A percentile compares a stretch with the other conserved stretches of the same genome.
Conservation (phyloP, 1,140 invertebrate species). For the Gryon sp. region DNA sequence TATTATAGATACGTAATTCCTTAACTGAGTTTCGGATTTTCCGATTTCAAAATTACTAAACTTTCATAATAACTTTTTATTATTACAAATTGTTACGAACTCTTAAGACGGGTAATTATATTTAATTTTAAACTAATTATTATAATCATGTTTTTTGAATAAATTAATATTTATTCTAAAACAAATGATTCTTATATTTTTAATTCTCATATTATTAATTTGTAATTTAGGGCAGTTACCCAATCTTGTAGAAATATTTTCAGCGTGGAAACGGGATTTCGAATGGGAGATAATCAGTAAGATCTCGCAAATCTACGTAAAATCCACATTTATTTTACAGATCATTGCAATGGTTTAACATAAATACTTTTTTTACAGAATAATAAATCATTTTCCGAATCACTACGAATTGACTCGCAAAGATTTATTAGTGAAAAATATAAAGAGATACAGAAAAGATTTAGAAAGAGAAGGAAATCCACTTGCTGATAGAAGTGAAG, state of each 20-base stretch:
- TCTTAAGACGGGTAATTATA: too few species aligned
- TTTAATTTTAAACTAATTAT: too few species aligned
- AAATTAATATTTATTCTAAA: too few species aligned
- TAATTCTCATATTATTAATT: constrained; percentile 20
- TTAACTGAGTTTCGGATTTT: too few species aligned
- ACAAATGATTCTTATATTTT: neutral
- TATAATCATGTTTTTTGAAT: too few species aligned
- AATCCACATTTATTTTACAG: too few species aligned
- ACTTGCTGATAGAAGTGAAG: constrained; percentile 88
- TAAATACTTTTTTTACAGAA: constrained; percentile 73
- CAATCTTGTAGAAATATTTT: constrained; percentile 94
- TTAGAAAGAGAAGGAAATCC: constrained; percentile 93
- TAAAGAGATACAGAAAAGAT: constrained; percentile 95
- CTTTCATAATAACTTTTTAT: too few species aligned
- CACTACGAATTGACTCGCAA: constrained; percentile 97
- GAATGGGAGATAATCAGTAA: constrained; percentile 95
- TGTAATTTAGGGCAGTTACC: constrained; percentile 88
- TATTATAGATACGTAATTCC: too few species aligned
- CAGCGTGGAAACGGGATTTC: constrained; percentile 94
- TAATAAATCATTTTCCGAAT: constrained; percentile 96
- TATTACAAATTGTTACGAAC: too few species aligned
- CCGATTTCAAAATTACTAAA: too few species aligned
- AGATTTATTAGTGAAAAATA: constrained; percentile 97
- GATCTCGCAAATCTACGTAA: too few species aligned
- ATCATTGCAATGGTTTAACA: too few species aligned